These are phyloP conservation scores for Bos indicus DNA, from an alignment of 2,113 vertebrate species.

Conservation along the genomic window DNA sequence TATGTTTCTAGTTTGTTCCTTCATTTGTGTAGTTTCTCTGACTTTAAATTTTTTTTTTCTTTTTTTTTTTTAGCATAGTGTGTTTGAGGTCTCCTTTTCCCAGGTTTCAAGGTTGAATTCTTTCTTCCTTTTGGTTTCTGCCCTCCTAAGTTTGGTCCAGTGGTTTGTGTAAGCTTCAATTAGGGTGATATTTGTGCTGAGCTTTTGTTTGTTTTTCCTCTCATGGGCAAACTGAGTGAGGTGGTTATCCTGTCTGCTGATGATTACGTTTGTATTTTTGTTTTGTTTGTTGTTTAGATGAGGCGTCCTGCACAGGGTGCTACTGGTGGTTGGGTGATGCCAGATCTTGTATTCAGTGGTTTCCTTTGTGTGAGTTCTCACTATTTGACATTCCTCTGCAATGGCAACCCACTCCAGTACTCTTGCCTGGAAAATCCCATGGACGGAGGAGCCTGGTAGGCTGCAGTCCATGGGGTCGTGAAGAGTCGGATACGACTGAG, in stretches of 20 bases:
- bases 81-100: background rate
- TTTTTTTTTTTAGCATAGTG: background rate
- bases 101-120: background rate
- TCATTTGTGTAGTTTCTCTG: background rate
- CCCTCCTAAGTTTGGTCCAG: background rate
- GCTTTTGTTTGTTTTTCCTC: background rate
- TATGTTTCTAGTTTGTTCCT: background rate
- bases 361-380: background rate
- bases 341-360: background rate
- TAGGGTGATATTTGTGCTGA: background rate
- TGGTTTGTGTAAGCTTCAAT: background rate
- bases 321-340: background rate
- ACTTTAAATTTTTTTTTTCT: background rate
- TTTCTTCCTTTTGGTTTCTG: background rate
- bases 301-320: background rate
- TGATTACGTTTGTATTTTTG: background rate
- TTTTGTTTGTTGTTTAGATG: background rate
- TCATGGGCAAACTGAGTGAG: background rate
- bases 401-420: too few species aligned
- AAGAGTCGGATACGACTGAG: too few species aligned
- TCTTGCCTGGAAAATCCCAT: too few species aligned
- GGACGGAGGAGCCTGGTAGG: too few species aligned
- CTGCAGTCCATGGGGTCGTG: too few species aligned
- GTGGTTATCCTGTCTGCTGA: background rate
- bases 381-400: background rate